Evolutionary conservation across 2,888 invertebrate species (phyloP), one percentile per base, ranked within the genome.

Genomic region (Drosophila sordidula): DNA sequence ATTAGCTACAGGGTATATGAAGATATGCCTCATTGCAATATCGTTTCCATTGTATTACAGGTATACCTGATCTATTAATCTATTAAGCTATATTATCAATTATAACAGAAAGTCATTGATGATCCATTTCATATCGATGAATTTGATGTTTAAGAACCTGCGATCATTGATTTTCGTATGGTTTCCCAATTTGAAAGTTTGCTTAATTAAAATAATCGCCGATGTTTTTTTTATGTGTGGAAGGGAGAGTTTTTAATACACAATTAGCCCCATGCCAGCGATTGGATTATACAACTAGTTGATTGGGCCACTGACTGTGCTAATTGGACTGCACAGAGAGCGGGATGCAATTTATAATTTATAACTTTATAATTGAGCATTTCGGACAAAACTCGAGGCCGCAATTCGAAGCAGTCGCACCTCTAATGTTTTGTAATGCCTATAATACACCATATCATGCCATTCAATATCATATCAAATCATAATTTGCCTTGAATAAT

Each of bases 251-350:
- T 62, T 58, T 54, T 6, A 47, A 34, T 12, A 34, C 16, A 22
- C 29, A 29, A 44, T 22, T 42, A 45, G 38, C 4, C 22, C 47
- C 36, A 39, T 16, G 18, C n/a, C 9, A 22, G 39, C 6, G 38
- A 12, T 46, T 9, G 5, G 26, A 38, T 69, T 70, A 56, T 59
- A 44, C 58, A 64, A 70, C 25, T 57, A 18, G 38, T 36, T 55
- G 57, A 74, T 58, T 59, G 32, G 41, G 54, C 54, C 50, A 34
- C 74, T 55, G n/a, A 55, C 72, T 46, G 68, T 42, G 68, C 58
- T 74, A 74, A 73, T 49, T 73, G 34, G 52, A 26, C 14, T n/a
- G 4, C 12, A 18, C 4, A 8, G 16, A 25, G 39, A 22, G 12
- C 41, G 55, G 50, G 49, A 29, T 62, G 38, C 38, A 47, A 52